Evolutionary conservation across 2,113 vertebrate genomes (phyloP).

Genomic region (Gobius niger): DNA sequence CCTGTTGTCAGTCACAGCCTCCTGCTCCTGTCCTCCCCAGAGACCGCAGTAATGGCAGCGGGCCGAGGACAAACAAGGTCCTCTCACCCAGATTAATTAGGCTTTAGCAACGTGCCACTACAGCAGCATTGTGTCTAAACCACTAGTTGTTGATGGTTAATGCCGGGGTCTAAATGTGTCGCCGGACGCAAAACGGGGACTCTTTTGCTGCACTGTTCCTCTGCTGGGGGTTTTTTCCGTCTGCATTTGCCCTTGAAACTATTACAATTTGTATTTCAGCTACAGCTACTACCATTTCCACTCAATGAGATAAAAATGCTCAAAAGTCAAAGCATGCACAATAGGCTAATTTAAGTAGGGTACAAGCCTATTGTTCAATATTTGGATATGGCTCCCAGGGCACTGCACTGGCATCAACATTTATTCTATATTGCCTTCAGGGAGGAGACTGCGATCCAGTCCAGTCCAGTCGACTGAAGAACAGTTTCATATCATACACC

Average conservation of each 20-base stretch:
- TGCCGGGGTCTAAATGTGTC: conserved; percentile 59
- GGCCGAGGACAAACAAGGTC: conserved; percentile 57
- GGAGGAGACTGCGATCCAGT: too few relatives aligned
- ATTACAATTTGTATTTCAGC: too few relatives aligned
- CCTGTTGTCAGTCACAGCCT: conserved; percentile 54
- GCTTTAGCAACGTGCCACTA: conserved; percentile 63
- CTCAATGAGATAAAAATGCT: too few relatives aligned
- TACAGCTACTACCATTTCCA: too few relatives aligned
- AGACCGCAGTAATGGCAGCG: conserved; percentile 66
- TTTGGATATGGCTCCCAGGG: too few relatives aligned
- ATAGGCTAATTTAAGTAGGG: too few relatives aligned
- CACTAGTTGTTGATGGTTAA: conserved; percentile 61
- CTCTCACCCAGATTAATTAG: conserved; percentile 73
- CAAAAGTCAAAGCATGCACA: too few relatives aligned
- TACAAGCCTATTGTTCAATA: too few relatives aligned
- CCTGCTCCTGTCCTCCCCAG: conserved; percentile 56
- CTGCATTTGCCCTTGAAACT: conserved; percentile 19
- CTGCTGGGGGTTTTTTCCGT: conserved; percentile 45
- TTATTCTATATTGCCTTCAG: too few relatives aligned
- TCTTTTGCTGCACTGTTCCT: conserved; percentile 41
- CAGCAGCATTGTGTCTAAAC: conserved; percentile 57
- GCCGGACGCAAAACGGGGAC: conserved; percentile 36
- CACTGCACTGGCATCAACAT: too few relatives aligned
- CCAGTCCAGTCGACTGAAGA: too few relatives aligned
- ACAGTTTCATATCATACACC: too few relatives aligned